Evolutionary conservation across 2,113 vertebrate species (phyloP).

Genomic region (Solenodon paradoxus): DNA sequence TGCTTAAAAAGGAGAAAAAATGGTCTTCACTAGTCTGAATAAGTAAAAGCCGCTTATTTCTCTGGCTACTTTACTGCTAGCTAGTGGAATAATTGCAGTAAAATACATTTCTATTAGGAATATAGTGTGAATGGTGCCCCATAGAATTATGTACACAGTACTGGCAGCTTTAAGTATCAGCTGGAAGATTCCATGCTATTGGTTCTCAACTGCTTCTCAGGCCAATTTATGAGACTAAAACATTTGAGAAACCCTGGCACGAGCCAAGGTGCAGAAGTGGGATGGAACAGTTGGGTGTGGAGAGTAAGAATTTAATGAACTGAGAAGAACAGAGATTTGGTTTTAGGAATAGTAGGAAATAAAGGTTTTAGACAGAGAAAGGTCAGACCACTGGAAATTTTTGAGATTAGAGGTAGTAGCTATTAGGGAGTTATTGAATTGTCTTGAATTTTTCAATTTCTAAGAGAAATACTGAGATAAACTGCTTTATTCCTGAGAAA

Average conservation of each 20-base stretch:
- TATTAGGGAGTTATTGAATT: background rate
- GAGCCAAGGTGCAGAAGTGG: background rate
- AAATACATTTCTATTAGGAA: background rate
- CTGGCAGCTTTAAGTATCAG: background rate
- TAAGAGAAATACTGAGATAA: background rate
- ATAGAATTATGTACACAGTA: background rate
- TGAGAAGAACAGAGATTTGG: background rate
- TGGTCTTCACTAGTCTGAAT: background rate
- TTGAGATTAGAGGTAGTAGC: background rate
- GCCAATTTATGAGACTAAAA: background rate
- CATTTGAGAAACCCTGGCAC: background rate
- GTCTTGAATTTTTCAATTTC: background rate
- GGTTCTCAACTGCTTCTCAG: background rate
- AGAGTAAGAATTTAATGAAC: background rate
- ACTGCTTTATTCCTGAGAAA: background rate
- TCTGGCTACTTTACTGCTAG: background rate
- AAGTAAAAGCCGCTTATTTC: background rate
- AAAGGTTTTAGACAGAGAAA: background rate
- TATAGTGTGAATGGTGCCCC: background rate
- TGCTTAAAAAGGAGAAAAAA: background rate
- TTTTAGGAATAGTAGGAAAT: background rate
- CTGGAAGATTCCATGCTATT: background rate
- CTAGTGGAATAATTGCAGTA: background rate
- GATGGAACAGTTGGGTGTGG: background rate
- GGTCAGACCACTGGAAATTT: background rate